Conservation (phyloP, 2,888 invertebrate species). For the Uloborus plumipes region DNA sequence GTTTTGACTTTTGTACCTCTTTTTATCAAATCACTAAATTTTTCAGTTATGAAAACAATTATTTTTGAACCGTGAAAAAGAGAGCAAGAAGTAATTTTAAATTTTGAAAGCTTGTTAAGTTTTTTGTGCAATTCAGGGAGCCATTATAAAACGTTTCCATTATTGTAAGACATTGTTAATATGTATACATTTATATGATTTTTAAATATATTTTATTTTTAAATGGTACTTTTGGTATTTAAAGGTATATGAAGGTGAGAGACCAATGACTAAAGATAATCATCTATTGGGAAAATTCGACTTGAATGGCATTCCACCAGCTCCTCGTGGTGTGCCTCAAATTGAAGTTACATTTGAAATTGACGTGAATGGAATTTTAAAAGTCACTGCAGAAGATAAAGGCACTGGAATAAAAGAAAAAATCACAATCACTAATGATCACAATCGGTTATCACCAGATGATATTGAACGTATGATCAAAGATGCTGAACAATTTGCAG, state of each 20-base stretch:
- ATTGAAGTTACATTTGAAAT: slow-evolving; percentile 96
- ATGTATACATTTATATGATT: too few relatives aligned
- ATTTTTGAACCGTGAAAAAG: too few relatives aligned
- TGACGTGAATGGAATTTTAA: slow-evolving; percentile 88
- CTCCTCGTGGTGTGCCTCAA: slow-evolving; percentile 92
- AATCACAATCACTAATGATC: slow-evolving; percentile 98
- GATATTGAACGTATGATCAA: slow-evolving; percentile 99
- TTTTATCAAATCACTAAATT: too few relatives aligned
- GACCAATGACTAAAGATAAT: slow-evolving; percentile 99
- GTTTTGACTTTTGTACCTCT: too few relatives aligned
- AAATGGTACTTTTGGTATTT: slow-evolving; percentile 20
- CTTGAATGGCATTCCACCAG: slow-evolving; percentile 95
- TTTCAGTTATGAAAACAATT: too few relatives aligned
- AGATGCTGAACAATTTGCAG: slow-evolving; percentile 98
- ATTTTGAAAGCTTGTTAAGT: too few relatives aligned
- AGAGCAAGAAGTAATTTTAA: too few relatives aligned
- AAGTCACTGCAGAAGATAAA: slow-evolving; percentile 97
- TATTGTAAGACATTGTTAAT: not conserved
- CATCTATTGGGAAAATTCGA: slow-evolving; percentile 99
- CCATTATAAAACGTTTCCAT: too few relatives aligned
- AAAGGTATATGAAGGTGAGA: slow-evolving; percentile 95
- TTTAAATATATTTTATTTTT: not conserved
- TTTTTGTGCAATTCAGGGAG: too few relatives aligned
- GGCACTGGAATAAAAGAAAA: slow-evolving; percentile 99
- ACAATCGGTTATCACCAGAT: slow-evolving; percentile 95